These are phyloP conservation scores for Crepidodera aurea DNA, from an alignment of 2,888 invertebrate genomes.

Conservation along the genomic window DNA sequence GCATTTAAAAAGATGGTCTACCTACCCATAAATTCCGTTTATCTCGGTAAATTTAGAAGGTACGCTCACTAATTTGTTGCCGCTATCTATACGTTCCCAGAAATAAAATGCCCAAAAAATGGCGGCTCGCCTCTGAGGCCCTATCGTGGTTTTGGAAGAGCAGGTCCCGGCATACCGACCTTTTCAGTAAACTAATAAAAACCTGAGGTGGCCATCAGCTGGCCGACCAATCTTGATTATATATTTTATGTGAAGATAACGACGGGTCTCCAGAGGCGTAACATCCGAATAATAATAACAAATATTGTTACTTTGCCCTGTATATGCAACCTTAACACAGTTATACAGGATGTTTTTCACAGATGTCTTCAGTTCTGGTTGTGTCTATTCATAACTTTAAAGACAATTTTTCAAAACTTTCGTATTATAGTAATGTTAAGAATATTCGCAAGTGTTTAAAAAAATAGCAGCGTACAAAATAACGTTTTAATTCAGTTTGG, in stretches of 20 bases:
- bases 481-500: too few relatives aligned
- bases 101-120: conserved; percentile 43
- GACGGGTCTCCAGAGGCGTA: conserved; percentile 21
- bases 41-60: conserved; percentile 6
- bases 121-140: conserved; percentile 41
- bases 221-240: conserved; percentile 35
- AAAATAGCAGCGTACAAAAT: too few relatives aligned
- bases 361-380: too few relatives aligned
- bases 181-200: conserved; percentile 43
- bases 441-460: too few relatives aligned
- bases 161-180: conserved; percentile 36
- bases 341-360: too few relatives aligned
- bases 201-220: conserved; percentile 38
- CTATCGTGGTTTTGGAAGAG: conserved; percentile 29
- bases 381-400: too few relatives aligned
- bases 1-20: conserved; percentile 25
- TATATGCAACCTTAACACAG: too few relatives aligned
- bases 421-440: too few relatives aligned
- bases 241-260: conserved; percentile 35
- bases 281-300: conserved; percentile 6
- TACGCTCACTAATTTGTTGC: conserved; percentile 21
- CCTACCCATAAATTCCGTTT: conserved; percentile 20
- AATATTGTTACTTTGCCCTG: too few relatives aligned
- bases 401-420: too few relatives aligned
- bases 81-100: conserved; percentile 25